phyloP scores from a whole-genome alignment of 2,797 vertebrate genomes.

The Rhinoraja longicauda region DNA sequence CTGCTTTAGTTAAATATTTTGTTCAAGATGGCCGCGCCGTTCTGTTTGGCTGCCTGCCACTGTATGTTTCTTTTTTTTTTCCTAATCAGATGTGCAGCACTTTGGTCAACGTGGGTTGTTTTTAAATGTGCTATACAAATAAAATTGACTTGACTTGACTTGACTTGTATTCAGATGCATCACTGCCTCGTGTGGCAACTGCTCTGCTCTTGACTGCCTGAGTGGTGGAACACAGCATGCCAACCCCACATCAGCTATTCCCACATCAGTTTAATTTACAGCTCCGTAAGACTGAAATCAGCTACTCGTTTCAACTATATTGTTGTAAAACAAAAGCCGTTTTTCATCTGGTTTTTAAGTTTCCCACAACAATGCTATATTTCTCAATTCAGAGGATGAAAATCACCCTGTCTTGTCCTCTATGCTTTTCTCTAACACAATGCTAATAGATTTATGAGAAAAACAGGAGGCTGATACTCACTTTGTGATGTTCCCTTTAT shows the following conservation, averaged over 20 bases:
- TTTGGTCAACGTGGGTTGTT: too few relatives aligned
- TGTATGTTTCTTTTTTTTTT: too few relatives aligned
- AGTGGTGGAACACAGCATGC: not conserved
- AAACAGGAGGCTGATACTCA: not conserved
- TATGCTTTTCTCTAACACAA: not conserved
- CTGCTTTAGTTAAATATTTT: too few relatives aligned
- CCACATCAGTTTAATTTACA: not conserved
- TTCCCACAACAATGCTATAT: not conserved
- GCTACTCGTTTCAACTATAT: not conserved
- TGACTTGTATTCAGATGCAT: too few relatives aligned
- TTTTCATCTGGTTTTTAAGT: not conserved
- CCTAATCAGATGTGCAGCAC: too few relatives aligned
- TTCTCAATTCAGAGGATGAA: not conserved
- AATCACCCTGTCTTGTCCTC: not conserved
- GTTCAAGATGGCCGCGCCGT: too few relatives aligned
- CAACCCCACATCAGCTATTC: not conserved
- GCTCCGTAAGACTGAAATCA: not conserved
- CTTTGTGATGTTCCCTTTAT: not conserved
- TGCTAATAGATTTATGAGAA: not conserved
- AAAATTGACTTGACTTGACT: too few relatives aligned
- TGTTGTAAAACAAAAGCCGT: not conserved
- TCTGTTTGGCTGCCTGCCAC: too few relatives aligned
- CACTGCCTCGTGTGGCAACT: too few relatives aligned
- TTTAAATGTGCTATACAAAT: too few relatives aligned
- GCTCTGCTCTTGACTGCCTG: too few relatives aligned